These are phyloP conservation scores for Orthochromis malagaraziensis DNA, from an alignment of 2,113 vertebrate genomes.

Conservation along the genomic window DNA sequence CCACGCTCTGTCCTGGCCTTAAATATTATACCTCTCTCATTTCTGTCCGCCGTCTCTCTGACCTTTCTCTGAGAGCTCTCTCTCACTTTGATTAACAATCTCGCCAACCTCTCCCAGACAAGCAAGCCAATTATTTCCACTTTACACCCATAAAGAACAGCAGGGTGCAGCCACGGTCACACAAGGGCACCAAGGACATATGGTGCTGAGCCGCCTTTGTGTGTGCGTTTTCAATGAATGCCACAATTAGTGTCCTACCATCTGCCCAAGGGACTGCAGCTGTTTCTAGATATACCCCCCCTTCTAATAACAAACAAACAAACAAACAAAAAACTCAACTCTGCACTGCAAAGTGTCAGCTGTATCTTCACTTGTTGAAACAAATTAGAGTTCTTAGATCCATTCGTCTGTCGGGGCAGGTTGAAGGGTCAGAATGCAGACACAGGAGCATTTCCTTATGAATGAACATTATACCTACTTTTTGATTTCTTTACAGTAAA, in stretches of 20 bases:
- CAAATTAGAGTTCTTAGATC: not conserved
- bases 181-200: conserved; percentile 52
- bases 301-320: not conserved
- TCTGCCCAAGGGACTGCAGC: not conserved
- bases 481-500: not conserved
- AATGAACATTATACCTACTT: accelerated
- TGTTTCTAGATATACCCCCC: not conserved
- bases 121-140: conserved; percentile 56
- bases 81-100: conserved; percentile 28
- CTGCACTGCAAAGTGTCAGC: not conserved
- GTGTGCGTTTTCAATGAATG: not conserved
- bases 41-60: conserved; percentile 22
- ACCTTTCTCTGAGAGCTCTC: conserved; percentile 34
- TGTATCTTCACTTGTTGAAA: not conserved
- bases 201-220: not conserved
- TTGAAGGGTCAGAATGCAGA: not conserved
- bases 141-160: conserved; percentile 48
- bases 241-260: not conserved
- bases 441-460: not conserved
- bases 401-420: not conserved
- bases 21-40: conserved; percentile 45
- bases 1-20: conserved; percentile 6
- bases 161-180: conserved; percentile 33
- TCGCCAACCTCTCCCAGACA: conserved; percentile 36
- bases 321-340: not conserved